These are phyloP conservation scores for Drosophila barbarae DNA, from an alignment of 2,888 invertebrate genomes.

Conservation along the genomic window DNA sequence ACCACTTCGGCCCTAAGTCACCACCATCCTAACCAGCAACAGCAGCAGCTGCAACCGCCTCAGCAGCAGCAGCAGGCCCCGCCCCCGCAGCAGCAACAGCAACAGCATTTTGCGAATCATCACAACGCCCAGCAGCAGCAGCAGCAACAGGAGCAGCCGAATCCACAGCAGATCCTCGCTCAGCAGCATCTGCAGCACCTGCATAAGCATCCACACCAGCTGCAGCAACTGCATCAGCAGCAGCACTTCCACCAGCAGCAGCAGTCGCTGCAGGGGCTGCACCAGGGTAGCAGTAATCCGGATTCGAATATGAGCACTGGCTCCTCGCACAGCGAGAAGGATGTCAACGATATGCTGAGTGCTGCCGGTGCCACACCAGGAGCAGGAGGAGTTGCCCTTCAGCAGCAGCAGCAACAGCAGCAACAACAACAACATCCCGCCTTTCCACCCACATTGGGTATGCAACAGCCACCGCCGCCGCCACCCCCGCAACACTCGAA, in stretches of 20 bases:
- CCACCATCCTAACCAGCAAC: constrained; percentile 77
- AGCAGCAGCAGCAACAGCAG: constrained; percentile 37
- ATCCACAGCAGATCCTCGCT: constrained; percentile 49
- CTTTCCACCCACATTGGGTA: constrained; percentile 39
- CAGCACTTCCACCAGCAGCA: constrained; percentile 57
- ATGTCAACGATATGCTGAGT: constrained; percentile 80
- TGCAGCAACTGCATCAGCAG: constrained; percentile 54
- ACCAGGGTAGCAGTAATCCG: constrained; percentile 85
- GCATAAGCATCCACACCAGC: constrained; percentile 59
- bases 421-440: constrained; percentile 33
- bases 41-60: constrained; percentile 55
- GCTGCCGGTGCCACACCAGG: constrained; percentile 39
- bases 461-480: constrained; percentile 32
- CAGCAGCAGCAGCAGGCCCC: constrained; percentile 37
- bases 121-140: constrained; percentile 57
- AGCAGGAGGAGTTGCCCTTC: constrained; percentile 27
- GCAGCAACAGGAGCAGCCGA: constrained; percentile 53
- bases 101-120: constrained; percentile 63
- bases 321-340: constrained; percentile 97
- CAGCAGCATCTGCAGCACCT: constrained; percentile 52
- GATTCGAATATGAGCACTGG: constrained; percentile 99
- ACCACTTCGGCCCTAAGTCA: constrained; percentile 83
- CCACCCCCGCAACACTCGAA: constrained; percentile 58
- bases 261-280: constrained; percentile 55
- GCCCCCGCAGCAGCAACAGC: constrained; percentile 53